Percentiles rank a stretch among this genome's conserved stretches.
phyloP scores from a whole-genome alignment of 2,797 vertebrate species.

The Peromyscus eremicus region DNA sequence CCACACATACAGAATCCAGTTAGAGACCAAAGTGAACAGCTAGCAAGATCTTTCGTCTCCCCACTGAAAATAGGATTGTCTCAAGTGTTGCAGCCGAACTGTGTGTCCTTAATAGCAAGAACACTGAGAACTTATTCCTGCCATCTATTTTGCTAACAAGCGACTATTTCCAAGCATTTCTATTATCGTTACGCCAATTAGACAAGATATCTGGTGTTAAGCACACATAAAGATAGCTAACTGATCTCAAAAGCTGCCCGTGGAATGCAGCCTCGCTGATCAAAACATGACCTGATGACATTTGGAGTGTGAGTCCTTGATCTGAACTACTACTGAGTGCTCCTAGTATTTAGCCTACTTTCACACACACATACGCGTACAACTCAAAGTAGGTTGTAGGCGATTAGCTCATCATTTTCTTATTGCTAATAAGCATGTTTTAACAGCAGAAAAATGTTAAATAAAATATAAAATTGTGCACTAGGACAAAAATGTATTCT shows the following conservation, averaged over 20 bases:
- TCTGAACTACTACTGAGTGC: background rate
- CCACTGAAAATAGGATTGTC: background rate
- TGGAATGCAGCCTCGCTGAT: background rate
- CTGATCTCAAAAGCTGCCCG: background rate
- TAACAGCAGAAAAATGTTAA: conserved; percentile 27
- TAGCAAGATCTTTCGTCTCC: background rate
- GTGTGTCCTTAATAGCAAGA: background rate
- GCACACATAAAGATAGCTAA: conserved; percentile 1
- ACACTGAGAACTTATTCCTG: background rate
- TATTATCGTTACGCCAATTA: conserved; percentile 18
- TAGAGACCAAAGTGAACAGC: background rate
- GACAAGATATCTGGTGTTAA: background rate
- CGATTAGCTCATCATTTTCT: background rate
- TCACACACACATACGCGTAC: background rate
- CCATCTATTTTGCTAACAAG: conserved; percentile 12
- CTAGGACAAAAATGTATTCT: conserved; percentile 49
- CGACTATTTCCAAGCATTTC: conserved; percentile 17
- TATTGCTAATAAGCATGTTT: background rate
- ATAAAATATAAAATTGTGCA: conserved; percentile 7
- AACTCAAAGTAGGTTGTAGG: background rate
- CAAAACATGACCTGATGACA: background rate
- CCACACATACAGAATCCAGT: background rate
- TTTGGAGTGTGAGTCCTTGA: background rate
- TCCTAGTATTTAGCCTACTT: background rate
- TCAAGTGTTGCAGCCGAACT: background rate